These are phyloP conservation scores for Rhynchonycteris naso DNA, from an alignment of 2,797 vertebrate species.

Conservation along the genomic window DNA sequence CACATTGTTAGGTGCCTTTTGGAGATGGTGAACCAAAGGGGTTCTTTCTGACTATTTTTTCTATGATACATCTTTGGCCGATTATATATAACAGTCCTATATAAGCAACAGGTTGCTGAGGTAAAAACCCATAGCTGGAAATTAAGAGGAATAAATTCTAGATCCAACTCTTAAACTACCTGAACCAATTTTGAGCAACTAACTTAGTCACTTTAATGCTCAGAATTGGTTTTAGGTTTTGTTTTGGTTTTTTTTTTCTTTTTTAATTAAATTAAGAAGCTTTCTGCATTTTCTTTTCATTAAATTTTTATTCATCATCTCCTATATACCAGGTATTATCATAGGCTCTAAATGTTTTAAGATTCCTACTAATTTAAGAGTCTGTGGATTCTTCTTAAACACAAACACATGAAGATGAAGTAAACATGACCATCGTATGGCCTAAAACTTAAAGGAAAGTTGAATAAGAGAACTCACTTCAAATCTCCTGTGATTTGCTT, in stretches of 20 bases:
- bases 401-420: slow-evolving; percentile 58
- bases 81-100: slow-evolving; percentile 45
- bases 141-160: slow-evolving; percentile 41
- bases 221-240: slow-evolving; percentile 31
- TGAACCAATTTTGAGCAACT: slow-evolving; percentile 31
- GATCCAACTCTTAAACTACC: slow-evolving; percentile 20
- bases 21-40: background rate
- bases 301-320: slow-evolving; percentile 67
- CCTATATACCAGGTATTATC: slow-evolving; percentile 31
- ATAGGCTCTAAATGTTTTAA: slow-evolving; percentile 46
- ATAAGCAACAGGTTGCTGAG: slow-evolving; percentile 49
- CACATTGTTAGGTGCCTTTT: background rate
- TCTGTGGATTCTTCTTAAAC: slow-evolving; percentile 57
- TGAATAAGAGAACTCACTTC: slow-evolving; percentile 43
- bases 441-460: slow-evolving; percentile 57
- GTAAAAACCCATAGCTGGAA: background rate
- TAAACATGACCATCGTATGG: slow-evolving; percentile 42
- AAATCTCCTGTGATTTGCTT: slow-evolving; percentile 47
- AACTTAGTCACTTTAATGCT: background rate
- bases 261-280: slow-evolving; percentile 47
- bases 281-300: slow-evolving; percentile 27
- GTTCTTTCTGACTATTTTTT: slow-evolving; percentile 11
- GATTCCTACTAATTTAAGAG: slow-evolving; percentile 36
- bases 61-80: background rate
- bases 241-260: background rate